phyloP scores from a whole-genome alignment of 2,113 vertebrate genomes.

The Ivindomyrus marchei region DNA sequence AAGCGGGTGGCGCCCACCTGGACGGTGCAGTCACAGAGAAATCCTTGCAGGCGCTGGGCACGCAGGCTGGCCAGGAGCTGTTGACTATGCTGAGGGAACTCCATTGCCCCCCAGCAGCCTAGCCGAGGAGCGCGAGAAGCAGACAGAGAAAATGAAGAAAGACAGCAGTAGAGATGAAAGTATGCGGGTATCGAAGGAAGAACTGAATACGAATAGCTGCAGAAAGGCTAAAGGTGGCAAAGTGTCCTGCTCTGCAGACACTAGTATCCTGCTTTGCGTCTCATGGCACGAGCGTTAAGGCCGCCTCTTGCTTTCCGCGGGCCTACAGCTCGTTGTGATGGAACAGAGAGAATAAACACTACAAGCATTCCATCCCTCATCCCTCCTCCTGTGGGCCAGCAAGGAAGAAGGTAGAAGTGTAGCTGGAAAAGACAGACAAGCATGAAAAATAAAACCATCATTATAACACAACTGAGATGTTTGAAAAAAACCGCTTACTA shows the following conservation, averaged over 20 bases:
- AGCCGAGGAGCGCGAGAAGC: not conserved
- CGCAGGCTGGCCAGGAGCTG: constrained; percentile 77
- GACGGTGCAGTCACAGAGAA: constrained; percentile 87
- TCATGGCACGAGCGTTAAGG: not conserved
- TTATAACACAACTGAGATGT: not conserved
- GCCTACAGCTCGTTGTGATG: not conserved
- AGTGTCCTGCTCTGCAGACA: not conserved
- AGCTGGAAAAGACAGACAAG: not conserved
- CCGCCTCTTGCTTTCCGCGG: not conserved
- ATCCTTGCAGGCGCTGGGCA: constrained; percentile 81
- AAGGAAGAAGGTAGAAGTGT: not conserved
- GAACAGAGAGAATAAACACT: not conserved
- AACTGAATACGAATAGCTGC: not conserved
- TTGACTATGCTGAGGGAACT: constrained; percentile 85
- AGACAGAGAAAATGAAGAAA: not conserved
- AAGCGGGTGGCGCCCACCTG: constrained; percentile 76
- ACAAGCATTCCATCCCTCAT: not conserved
- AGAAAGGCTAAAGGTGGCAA: not conserved
- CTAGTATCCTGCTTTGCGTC: not conserved
- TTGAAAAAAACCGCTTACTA: not conserved
- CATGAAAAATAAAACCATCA: not conserved
- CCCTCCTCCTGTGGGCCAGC: not conserved
- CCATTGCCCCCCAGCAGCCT: constrained; percentile 56
- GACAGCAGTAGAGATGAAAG: not conserved
- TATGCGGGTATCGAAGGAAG: not conserved